Percentiles rank a stretch among this genome's conserved stretches.
Evolutionary conservation across 2,888 invertebrate genomes (phyloP).

Genomic region (Synanthedon formicaeformis): DNA sequence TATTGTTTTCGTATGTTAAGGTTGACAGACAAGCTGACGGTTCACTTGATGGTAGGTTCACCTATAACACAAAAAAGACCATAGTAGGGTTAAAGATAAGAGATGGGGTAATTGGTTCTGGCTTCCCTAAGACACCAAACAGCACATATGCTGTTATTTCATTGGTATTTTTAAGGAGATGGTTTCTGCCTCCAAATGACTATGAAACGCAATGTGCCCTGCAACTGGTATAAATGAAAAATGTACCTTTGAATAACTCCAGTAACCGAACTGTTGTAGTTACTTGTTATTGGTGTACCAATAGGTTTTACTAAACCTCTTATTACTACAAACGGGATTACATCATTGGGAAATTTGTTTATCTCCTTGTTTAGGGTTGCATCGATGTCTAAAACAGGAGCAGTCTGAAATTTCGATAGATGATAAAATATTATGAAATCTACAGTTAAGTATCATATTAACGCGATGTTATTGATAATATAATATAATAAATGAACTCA

Average conservation of each 20-base stretch:
- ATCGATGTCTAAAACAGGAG: constrained; percentile 78
- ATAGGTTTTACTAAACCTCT: constrained; percentile 81
- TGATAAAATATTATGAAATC: not conserved
- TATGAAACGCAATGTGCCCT: too few relatives aligned
- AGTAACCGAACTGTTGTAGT: constrained; percentile 77
- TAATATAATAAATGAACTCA: constrained; percentile 34
- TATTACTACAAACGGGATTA: constrained; percentile 80
- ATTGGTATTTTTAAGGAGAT: too few relatives aligned
- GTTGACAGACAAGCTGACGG: too few relatives aligned
- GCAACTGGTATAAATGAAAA: not conserved
- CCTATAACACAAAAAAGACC: too few relatives aligned
- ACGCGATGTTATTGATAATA: not conserved
- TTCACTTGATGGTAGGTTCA: too few relatives aligned
- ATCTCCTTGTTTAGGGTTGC: constrained; percentile 73
- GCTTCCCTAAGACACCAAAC: too few relatives aligned
- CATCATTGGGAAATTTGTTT: constrained; percentile 72
- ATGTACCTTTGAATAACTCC: constrained; percentile 81
- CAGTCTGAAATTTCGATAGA: constrained; percentile 63
- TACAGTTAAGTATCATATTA: not conserved
- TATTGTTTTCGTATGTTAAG: too few relatives aligned
- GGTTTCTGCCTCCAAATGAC: too few relatives aligned
- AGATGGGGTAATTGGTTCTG: too few relatives aligned
- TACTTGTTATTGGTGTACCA: constrained; percentile 80
- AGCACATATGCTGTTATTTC: too few relatives aligned
- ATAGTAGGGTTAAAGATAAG: too few relatives aligned